phyloP scores from a whole-genome alignment of 2,113 vertebrate genomes.

The Amblyornis subalaris region DNA sequence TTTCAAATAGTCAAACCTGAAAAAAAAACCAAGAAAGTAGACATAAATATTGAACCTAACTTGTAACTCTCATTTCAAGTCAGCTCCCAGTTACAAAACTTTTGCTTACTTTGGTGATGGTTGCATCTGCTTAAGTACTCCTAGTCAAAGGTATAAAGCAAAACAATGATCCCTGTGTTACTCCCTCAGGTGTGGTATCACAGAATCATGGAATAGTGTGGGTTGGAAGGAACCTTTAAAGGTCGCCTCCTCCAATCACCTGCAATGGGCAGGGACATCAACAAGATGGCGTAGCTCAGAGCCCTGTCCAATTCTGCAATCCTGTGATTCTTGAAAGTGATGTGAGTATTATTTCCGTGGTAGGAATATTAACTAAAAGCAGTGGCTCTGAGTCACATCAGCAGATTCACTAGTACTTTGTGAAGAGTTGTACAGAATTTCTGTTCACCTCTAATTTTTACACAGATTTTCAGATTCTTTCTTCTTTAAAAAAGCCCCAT shows the following conservation, averaged over 20 bases:
- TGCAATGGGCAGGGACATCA: background rate
- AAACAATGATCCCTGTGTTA: background rate
- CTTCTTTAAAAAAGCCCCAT: background rate
- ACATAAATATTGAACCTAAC: background rate
- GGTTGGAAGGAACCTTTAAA: background rate
- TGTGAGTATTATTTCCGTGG: background rate
- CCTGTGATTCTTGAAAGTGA: background rate
- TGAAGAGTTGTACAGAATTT: background rate
- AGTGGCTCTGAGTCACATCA: background rate
- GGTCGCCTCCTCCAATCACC: background rate
- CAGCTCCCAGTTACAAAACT: background rate
- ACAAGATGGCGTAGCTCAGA: background rate
- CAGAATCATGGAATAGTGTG: background rate
- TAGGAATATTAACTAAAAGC: background rate
- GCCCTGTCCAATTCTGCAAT: background rate
- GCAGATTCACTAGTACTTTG: background rate
- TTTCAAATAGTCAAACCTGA: background rate
- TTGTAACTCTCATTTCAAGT: background rate
- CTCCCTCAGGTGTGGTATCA: background rate
- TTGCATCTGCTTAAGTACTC: background rate
- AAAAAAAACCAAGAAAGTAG: background rate
- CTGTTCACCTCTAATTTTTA: background rate
- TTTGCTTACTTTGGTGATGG: background rate
- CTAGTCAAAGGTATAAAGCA: background rate
- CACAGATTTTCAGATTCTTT: background rate